Base-by-base conservation (phyloP, 2,797 vertebrate genomes). In the Alauda arvensis region DNA sequence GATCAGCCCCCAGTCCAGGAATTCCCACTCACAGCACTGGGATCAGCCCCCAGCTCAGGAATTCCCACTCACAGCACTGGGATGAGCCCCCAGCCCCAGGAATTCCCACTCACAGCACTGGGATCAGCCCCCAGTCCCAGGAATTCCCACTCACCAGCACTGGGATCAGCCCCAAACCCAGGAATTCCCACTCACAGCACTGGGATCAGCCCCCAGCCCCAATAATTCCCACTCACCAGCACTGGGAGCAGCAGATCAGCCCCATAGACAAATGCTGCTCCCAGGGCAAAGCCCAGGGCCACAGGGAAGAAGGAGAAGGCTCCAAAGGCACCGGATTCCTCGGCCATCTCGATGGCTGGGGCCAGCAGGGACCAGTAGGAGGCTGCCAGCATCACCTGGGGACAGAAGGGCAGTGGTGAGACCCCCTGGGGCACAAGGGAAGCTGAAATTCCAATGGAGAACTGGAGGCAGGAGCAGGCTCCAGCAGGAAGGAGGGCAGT, bases 301-400 rank as follows among this genome's bases (percentile, higher is more conserved):
- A 99, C 99, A 0, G 99, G 99, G 34, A 98, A 46, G 90, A 99
- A 99, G 7, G 98, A 96, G 11, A 98, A 98, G 24, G 98, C 96
- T 13, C 99, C 99, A 0, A 99, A 99, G 70, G 96, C 96, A 67
- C 98, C 98, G 1, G 98, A 99, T 7, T 98, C 97, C 83, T 98
- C 97, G 0, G 98, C 98, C 98, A 99, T 97, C 87, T 98, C 98
- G 12, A 99, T 98, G 1, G 99, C 99, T 0, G 99, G 99, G 10
- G 99, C 98, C 92, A 99, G 96, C 59, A 99, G 92, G 2, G 99
- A 99, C 99, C 99, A 99, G 83, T 99, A 99, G 78, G 99, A 99
- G 9, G 99, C 99, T 1, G 99, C 99, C 92, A 99, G 67, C 99
- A 99, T 99, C 55, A 99, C 99, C 99, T 99, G 93, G 87, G 70